Conservation (phyloP, 2,888 invertebrate species). For the Tromatobia lineatoria region DNA sequence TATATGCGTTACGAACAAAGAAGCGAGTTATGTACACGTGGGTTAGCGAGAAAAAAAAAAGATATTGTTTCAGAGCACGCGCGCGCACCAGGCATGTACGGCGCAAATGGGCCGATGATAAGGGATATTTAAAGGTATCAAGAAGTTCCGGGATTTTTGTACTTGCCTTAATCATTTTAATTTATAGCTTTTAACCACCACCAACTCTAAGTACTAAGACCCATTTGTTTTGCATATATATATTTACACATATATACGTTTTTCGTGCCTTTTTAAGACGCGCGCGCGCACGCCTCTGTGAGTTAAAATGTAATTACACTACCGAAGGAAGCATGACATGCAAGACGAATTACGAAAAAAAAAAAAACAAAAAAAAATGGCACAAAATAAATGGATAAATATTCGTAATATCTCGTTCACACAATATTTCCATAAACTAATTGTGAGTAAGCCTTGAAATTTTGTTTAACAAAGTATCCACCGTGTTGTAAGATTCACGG, state of each 20-base stretch:
- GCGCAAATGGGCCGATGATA: constrained; percentile 38
- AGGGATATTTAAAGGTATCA: constrained; percentile 20
- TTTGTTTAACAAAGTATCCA: not conserved
- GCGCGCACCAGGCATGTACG: constrained; percentile 53
- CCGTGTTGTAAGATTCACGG: not conserved
- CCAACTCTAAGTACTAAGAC: constrained; percentile 52
- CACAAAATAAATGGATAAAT: constrained; percentile 76
- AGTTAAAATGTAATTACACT: constrained; percentile 82
- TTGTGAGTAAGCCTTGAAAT: not conserved
- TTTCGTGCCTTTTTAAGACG: constrained; percentile 68
- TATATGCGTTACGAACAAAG: constrained; percentile 84
- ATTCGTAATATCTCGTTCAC: constrained; percentile 62
- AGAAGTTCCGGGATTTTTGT: constrained; percentile 24
- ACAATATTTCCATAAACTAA: constrained; percentile 22
- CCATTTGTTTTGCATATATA: constrained; percentile 45
- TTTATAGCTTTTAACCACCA: constrained; percentile 55
- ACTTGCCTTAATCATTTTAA: constrained; percentile 50
- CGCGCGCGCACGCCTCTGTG: constrained; percentile 75
- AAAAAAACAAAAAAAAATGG: constrained; percentile 74
- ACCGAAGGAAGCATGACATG: constrained; percentile 85
- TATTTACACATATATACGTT: constrained; percentile 39
- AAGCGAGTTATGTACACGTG: constrained; percentile 85
- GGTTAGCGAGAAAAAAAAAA: constrained; percentile 82
- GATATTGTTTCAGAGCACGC: constrained; percentile 61
- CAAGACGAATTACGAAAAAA: constrained; percentile 85